phyloP scores from a whole-genome alignment of 2,113 vertebrate species.

The Lampris incognitus region DNA sequence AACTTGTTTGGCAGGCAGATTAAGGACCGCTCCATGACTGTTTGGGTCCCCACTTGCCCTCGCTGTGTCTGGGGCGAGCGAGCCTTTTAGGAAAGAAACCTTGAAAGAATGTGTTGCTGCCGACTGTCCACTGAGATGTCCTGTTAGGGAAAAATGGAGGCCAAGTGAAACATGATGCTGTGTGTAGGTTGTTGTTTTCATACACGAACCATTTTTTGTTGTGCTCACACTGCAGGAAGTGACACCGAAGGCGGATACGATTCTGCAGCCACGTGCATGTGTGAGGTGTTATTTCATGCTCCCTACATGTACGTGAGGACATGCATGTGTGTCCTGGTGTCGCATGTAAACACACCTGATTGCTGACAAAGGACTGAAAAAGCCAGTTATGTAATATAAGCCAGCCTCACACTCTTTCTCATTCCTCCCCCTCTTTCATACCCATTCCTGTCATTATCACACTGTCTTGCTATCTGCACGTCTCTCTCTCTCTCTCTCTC shows the following conservation, averaged over 20 bases:
- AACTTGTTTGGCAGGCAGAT: constrained; percentile 31
- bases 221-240: neutral
- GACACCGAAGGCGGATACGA: neutral
- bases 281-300: constrained; percentile 20
- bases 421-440: constrained; percentile 52
- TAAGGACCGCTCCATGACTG: constrained; percentile 36
- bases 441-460: constrained; percentile 58
- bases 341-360: constrained; percentile 40
- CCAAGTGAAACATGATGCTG: no score
- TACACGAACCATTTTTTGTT: no score
- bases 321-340: constrained; percentile 18
- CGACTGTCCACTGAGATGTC: neutral
- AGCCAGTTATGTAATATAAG: constrained; percentile 71
- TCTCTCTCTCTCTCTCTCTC: constrained; percentile 27
- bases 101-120: constrained; percentile 3
- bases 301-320: neutral
- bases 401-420: constrained; percentile 38
- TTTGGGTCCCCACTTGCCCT: constrained; percentile 29
- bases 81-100: neutral
- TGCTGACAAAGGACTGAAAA: constrained; percentile 61
- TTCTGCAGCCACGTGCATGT: neutral
- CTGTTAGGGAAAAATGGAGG: no score
- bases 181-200: no score
- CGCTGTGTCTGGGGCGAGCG: constrained; percentile 9
- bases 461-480: constrained; percentile 12